Conservation (phyloP, 1,140 invertebrate species). For the Zaprionus ornatus region DNA sequence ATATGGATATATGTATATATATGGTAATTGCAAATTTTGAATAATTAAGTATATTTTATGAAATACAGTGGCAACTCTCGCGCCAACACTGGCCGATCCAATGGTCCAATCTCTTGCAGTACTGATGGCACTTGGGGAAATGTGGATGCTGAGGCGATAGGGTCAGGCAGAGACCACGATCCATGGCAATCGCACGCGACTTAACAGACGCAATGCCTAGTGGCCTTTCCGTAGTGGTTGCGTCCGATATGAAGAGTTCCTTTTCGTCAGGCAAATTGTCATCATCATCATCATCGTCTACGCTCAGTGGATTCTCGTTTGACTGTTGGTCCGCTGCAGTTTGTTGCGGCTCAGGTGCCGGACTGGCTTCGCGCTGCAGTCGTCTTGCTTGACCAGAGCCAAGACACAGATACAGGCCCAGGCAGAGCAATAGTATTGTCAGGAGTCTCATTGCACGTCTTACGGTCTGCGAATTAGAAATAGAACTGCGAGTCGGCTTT, state of each 20-base stretch:
- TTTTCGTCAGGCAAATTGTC: slow-evolving; percentile 4
- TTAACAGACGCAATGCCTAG: slow-evolving; percentile 63
- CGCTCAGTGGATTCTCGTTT: not conserved
- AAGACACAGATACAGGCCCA: slow-evolving; percentile 9
- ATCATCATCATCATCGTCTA: not conserved
- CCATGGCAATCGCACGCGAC: slow-evolving; percentile 64
- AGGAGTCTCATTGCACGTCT: slow-evolving; percentile 26
- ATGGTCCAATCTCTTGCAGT: slow-evolving; percentile 72
- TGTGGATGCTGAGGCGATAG: slow-evolving; percentile 66
- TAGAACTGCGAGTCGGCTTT: slow-evolving; percentile 18
- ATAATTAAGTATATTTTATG: slow-evolving; percentile 20
- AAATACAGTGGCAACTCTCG: slow-evolving; percentile 72
- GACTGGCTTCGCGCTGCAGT: slow-evolving; percentile 30
- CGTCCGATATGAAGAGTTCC: slow-evolving; percentile 32
- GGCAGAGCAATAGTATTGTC: not conserved
- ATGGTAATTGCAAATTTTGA: not conserved
- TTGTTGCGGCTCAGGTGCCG: slow-evolving; percentile 9
- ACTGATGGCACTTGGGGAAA: slow-evolving; percentile 70
- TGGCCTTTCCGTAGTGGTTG: slow-evolving; percentile 4
- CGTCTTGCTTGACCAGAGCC: not conserved
- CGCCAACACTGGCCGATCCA: slow-evolving; percentile 78
- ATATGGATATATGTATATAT: too few relatives aligned
- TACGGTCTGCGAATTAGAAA: slow-evolving; percentile 26
- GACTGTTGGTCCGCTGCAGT: not conserved
- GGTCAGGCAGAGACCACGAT: slow-evolving; percentile 58